A percentile compares a stretch with the other conserved stretches of the same genome.
These are phyloP conservation scores for Tenebrosternarchus preto DNA, from an alignment of 2,113 vertebrate species.

Conservation along the genomic window DNA sequence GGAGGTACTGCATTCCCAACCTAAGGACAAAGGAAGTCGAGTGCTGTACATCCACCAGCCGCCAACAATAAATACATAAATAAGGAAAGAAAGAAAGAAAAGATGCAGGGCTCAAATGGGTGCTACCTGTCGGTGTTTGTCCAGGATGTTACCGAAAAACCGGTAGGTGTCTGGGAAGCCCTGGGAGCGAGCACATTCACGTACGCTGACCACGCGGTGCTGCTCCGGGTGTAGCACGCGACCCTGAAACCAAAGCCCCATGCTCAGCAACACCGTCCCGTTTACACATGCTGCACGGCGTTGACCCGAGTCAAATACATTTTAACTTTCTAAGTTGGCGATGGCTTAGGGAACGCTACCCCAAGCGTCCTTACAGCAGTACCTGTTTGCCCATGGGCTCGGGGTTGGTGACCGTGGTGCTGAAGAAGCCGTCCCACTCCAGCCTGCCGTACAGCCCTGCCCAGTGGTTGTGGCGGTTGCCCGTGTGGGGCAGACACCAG, in stretches of 20 bases:
- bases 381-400: conserved; percentile 99
- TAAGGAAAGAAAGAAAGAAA: too few species aligned
- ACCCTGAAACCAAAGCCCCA: conserved; percentile 72
- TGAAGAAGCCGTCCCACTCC: conserved; percentile 98
- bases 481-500: conserved; percentile 96
- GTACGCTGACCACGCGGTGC: conserved; percentile 93
- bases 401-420: conserved; percentile 95
- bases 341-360: too few species aligned
- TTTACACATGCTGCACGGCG: too few species aligned
- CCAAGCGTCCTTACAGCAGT: too few species aligned
- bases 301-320: too few species aligned
- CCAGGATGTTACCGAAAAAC: conserved; percentile 91
- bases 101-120: too few species aligned
- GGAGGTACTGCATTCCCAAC: conserved; percentile 93
- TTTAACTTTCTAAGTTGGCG: too few species aligned
- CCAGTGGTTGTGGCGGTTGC: conserved; percentile 98
- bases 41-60: background rate
- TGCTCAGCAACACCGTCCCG: too few species aligned
- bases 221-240: conserved; percentile 93
- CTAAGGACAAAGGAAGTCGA: conserved; percentile 58
- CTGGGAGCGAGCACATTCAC: conserved; percentile 93
- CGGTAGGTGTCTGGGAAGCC: conserved; percentile 94
- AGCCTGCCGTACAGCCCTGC: conserved; percentile 91
- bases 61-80: too few species aligned
- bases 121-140: conserved; percentile 92